Base-by-base conservation (phyloP, 2,888 invertebrate genomes). In the Nomada ruficornis region DNA sequence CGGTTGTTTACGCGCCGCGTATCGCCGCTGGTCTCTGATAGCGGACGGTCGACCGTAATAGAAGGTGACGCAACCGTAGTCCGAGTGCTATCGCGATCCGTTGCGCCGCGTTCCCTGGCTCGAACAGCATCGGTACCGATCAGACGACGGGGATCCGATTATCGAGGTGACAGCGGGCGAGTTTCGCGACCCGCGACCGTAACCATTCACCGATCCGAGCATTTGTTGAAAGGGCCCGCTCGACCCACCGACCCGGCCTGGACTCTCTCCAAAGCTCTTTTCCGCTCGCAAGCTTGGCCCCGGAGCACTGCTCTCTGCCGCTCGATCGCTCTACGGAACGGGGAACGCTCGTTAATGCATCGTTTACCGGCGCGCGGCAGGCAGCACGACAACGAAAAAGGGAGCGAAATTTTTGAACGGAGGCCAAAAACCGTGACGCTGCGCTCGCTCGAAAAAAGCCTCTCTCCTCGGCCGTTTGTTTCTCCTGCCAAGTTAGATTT, bases 401-500 rank as follows among this genome's bases (percentile, higher is more conserved):
- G 82, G 82, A 84, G 74, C 75, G 68, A 70, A 75, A 71, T 75
- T 80, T 84, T 89, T 90, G 90, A 89, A 87, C 78, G 64, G 23
- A 42, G 68, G 89, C 90, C 90, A 90, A 88, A 90, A 87, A 71
- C 54, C 69, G 44, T 72, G 75, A 47, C 70, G 73, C 47, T 69
- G 55, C 64, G 55, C 64, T 54, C 85, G 69, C 63, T 67, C 70
- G 68, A 88, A 80, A 85, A 83, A 76, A 60, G 52, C 67, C 64
- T 76, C 75, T 57, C 29, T 42, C 64, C 23, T 55, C n/a, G 20
- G 23, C 54, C 68, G 59, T 65, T 55, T 63, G 50, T 62, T 72
- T 74, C 71, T 78, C 69, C 81, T 81, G 84, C 83, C 83, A 77
- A 84, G 85, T 86, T 91, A 89, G 89, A 92, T 92, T 92, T 91